Conservation (phyloP, 1,140 invertebrate species). For the Cydia splendana region DNA sequence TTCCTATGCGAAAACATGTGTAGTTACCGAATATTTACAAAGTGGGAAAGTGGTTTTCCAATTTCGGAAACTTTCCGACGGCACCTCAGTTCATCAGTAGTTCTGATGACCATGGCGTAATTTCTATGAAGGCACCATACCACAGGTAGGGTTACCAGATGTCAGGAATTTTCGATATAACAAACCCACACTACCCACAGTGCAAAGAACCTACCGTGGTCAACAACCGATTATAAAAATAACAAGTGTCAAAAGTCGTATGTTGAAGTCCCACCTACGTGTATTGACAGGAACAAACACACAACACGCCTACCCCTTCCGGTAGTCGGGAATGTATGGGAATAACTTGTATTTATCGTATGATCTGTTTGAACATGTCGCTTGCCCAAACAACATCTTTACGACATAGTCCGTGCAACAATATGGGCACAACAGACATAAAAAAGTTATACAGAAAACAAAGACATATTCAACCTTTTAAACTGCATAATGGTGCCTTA, state of each 20-base stretch:
- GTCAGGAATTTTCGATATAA: no score
- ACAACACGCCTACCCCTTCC: slow-evolving; percentile 54
- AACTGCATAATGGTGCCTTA: background rate
- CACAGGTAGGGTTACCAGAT: no score
- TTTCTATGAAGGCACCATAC: no score
- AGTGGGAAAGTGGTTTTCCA: no score
- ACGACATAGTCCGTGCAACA: background rate
- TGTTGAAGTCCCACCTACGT: slow-evolving; percentile 29
- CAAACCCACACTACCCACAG: background rate
- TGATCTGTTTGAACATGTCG: background rate
- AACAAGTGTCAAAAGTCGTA: slow-evolving; percentile 12
- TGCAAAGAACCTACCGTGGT: background rate
- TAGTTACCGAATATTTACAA: no score
- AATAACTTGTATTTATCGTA: background rate
- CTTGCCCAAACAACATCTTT: background rate
- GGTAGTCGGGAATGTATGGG: slow-evolving; percentile 38
- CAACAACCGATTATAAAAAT: background rate
- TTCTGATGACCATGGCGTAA: no score
- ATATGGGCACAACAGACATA: background rate
- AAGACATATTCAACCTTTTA: no score
- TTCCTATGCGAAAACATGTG: no score
- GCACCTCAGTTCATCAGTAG: no score
- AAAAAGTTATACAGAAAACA: background rate
- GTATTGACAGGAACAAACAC: slow-evolving; percentile 56
- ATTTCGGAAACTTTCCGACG: no score